Evolutionary conservation across 2,888 invertebrate genomes (phyloP).

Genomic region (Lysandra coridon): DNA sequence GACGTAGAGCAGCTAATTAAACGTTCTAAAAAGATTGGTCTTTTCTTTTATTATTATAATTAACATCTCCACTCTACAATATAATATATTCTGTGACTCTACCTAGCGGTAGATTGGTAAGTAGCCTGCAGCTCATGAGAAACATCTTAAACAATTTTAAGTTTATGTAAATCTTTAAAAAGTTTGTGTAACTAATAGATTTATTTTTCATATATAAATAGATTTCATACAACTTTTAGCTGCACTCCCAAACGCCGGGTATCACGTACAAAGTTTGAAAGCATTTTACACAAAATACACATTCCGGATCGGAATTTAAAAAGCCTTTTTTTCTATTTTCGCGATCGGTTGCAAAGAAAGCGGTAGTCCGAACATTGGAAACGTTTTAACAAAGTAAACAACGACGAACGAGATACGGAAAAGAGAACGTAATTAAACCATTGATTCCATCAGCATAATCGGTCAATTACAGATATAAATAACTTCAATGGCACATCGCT

Average conservation of each 20-base stretch:
- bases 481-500: slow-evolving; percentile 40
- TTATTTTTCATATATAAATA: neutral
- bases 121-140: neutral
- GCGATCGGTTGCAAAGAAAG: neutral
- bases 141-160: neutral
- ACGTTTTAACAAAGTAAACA: slow-evolving; percentile 13
- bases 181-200: neutral
- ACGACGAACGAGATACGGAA: slow-evolving; percentile 1
- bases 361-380: neutral
- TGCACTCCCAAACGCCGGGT: neutral
- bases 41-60: no score
- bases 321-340: neutral
- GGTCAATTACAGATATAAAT: slow-evolving; percentile 37
- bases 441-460: slow-evolving; percentile 27
- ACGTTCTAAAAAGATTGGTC: no score
- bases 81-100: no score
- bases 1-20: no score
- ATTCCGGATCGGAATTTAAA: neutral
- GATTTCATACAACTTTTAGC: neutral
- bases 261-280: neutral
- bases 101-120: neutral
- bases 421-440: slow-evolving; percentile 10
- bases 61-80: neutral
- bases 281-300: slow-evolving; percentile 9
- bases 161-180: neutral